Evolutionary conservation across 64 coral and sea anemone species (phyloP), one percentile per base, ranked within the genome.

Genomic region (Orbicella faveolata): DNA sequence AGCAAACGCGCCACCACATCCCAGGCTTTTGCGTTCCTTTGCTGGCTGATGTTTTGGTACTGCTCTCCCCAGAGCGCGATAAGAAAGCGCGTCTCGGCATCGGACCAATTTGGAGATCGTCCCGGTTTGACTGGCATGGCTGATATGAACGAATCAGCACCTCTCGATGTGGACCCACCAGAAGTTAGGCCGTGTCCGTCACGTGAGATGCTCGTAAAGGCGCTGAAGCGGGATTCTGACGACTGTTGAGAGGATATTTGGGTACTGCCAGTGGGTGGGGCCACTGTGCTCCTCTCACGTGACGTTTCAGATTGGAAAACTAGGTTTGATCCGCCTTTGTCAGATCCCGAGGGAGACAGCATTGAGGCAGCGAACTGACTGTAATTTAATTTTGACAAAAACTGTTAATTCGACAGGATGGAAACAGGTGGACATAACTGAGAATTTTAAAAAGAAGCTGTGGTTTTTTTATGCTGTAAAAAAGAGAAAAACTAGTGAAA

Each of bases 1-100:
- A 94, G 80, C 68, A 89, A 79, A 21, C 82, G 81, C 1, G 92
- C 88, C 44, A 94, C 77, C 52, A 80, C 34, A 77, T 89, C 80
- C 92, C 92, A 94, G 17, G 88, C 92, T 61, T 89, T 89, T 0
- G 92, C 92, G 61, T 94, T 94, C 72, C 92, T 89, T 61, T 82
- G 76, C 52, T 89, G 74, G 44, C 92, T 89, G 35, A 94, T 94
- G 48, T 84, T 94, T 4, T 88, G 79, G 23, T 89, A 89, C 66
- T 94, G 79, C 26, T 94, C 92, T 4, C 41, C 37, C 92, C 92
- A 94, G 35, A 94, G 66, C n/a, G 75, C 74, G 20, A 94, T 78
- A 52, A 94, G 80, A 61, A 89, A 81, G 36, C 92, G 79, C 26
- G 92, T 89, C 73, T 94, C 92, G 2, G 92, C 92, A 20, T 94